Percentiles rank a stretch among this genome's conserved stretches.
Evolutionary conservation across 2,797 vertebrate species (phyloP).

Genomic region (Diplodus puntazzo): DNA sequence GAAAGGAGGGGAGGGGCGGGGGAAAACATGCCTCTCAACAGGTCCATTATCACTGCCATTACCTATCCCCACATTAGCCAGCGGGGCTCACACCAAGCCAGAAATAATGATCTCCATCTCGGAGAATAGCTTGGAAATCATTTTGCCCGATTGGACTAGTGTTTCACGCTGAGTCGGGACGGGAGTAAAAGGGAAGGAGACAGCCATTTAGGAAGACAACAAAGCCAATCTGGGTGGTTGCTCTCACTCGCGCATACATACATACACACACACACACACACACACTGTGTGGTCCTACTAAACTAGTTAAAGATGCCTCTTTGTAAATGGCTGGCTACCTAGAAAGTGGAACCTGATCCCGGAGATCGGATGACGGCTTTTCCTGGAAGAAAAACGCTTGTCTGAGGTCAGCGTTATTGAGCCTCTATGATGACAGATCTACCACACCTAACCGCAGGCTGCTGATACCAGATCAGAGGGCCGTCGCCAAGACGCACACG

Average conservation of each 20-base stretch:
- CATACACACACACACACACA: constrained; percentile 23
- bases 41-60: constrained; percentile 73
- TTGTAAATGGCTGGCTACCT: constrained; percentile 73
- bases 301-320: constrained; percentile 80
- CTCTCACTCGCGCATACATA: constrained; percentile 1
- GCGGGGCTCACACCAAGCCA: constrained; percentile 38
- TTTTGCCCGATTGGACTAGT: constrained; percentile 62
- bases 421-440: constrained; percentile 77
- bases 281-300: constrained; percentile 74
- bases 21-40: constrained; percentile 64
- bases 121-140: constrained; percentile 69
- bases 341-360: constrained; percentile 75
- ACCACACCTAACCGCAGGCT: constrained; percentile 78
- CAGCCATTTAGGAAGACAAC: constrained; percentile 71
- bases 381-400: constrained; percentile 73
- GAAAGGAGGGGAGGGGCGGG: constrained; percentile 26
- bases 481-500: constrained; percentile 64
- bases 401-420: constrained; percentile 80
- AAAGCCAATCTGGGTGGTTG: constrained; percentile 63
- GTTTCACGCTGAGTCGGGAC: constrained; percentile 55
- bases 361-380: constrained; percentile 75
- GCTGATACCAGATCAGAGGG: constrained; percentile 76
- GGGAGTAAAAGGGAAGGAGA: constrained; percentile 51
- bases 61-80: constrained; percentile 57
- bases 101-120: constrained; percentile 64